phyloP scores from a whole-genome alignment of 2,113 vertebrate species.

The Protobothrops flavoviridis region DNA sequence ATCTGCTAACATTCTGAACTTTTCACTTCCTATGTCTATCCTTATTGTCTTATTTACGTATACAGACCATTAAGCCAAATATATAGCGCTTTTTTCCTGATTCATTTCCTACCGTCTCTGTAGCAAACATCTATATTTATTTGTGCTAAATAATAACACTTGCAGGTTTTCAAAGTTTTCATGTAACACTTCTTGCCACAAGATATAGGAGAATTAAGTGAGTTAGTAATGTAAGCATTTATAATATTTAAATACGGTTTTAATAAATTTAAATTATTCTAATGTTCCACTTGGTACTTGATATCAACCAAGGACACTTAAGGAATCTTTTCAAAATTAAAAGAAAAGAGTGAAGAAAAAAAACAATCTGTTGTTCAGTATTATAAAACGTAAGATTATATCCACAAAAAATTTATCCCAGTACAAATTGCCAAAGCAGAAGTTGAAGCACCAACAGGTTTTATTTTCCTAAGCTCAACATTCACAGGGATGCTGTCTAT shows the following conservation, averaged over 20 bases:
- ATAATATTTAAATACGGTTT: not conserved
- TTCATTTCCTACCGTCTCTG: not conserved
- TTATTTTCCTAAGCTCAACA: not conserved
- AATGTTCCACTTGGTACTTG: not conserved
- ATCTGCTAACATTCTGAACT: not conserved
- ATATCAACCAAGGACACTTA: not conserved
- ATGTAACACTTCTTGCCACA: not conserved
- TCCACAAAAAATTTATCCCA: not conserved
- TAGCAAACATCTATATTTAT: not conserved
- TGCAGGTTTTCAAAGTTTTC: not conserved
- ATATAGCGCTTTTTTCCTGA: not conserved
- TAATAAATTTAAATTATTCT: not conserved
- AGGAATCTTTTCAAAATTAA: not conserved
- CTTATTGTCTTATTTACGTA: not conserved
- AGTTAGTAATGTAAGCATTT: not conserved
- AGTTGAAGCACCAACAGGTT: not conserved
- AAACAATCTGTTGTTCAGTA: not conserved
- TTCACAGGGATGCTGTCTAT: not conserved
- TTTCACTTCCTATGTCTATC: not conserved
- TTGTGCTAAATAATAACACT: conserved; percentile 12
- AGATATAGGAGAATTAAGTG: conserved; percentile 11
- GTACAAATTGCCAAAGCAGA: not conserved
- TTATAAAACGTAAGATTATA: not conserved
- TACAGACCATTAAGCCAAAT: not conserved
- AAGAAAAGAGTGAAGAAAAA: not conserved